A percentile compares a stretch with the other conserved stretches of the same genome.
Conservation (phyloP, 2,797 vertebrate species). For the Telmatherina bonti region DNA sequence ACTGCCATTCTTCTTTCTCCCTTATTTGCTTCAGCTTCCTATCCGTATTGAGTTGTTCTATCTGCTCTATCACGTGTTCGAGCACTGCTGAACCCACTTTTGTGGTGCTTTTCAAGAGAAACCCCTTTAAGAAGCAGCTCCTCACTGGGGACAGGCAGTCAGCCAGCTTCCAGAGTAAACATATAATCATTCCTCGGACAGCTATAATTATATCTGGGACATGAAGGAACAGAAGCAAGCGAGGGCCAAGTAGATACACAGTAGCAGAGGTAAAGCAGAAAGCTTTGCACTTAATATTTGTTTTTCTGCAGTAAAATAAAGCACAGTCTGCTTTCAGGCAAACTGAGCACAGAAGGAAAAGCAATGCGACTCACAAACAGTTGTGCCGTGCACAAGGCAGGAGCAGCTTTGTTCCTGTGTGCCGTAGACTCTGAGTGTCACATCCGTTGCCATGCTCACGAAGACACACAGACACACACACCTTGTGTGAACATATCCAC, state of each 20-base stretch:
- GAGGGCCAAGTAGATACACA: slow-evolving; percentile 79
- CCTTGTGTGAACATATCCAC: slow-evolving; percentile 69
- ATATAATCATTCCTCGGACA: slow-evolving; percentile 90
- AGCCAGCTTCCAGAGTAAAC: slow-evolving; percentile 92
- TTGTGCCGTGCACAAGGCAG: slow-evolving; percentile 32
- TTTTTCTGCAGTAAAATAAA: slow-evolving; percentile 80
- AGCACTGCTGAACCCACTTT: slow-evolving; percentile 65
- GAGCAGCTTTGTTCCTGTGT: slow-evolving; percentile 10
- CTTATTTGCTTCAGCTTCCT: slow-evolving; percentile 34
- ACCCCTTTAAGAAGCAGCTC: slow-evolving; percentile 82
- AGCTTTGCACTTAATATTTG: slow-evolving; percentile 77
- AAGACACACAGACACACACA: slow-evolving; percentile 50
- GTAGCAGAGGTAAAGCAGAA: slow-evolving; percentile 70
- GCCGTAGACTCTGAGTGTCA: slow-evolving; percentile 31
- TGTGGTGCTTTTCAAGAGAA: slow-evolving; percentile 81
- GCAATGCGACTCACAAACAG: slow-evolving; percentile 54
- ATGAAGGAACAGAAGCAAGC: slow-evolving; percentile 82
- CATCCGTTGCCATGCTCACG: slow-evolving; percentile 11
- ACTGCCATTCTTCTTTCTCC: slow-evolving; percentile 20
- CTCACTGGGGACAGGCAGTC: slow-evolving; percentile 85
- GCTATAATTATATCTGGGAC: slow-evolving; percentile 87
- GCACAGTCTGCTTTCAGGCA: slow-evolving; percentile 76
- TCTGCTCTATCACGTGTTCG: slow-evolving; percentile 51
- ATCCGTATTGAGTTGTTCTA: slow-evolving; percentile 31
- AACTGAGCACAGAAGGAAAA: slow-evolving; percentile 56